Conservation (phyloP, 2,113 vertebrate species). For the Hippocampus guttulatus region DNA sequence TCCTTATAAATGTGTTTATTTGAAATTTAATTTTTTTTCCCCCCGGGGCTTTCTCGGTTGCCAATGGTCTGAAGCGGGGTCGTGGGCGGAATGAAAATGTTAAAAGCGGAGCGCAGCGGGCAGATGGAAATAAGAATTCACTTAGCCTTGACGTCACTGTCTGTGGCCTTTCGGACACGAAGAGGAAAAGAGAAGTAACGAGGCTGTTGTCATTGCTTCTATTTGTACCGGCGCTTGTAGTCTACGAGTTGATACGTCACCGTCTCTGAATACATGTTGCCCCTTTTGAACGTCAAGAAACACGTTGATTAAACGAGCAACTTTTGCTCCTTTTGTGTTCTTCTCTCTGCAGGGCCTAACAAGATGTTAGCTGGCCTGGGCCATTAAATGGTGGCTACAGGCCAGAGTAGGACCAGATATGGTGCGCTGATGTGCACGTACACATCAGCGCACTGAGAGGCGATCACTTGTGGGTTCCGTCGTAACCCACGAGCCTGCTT, state of each 20-base stretch:
- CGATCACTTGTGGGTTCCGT: conserved; percentile 55
- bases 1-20: conserved; percentile 61
- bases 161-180: conserved; percentile 58
- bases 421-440: conserved; percentile 57
- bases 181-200: conserved; percentile 59
- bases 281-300: conserved; percentile 51
- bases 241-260: conserved; percentile 22
- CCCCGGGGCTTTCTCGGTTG: conserved; percentile 33
- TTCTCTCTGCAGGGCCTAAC: conserved; percentile 88
- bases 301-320: conserved; percentile 82
- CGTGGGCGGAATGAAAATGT: conserved; percentile 52
- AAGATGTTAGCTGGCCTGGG: conserved; percentile 92
- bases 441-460: conserved; percentile 52
- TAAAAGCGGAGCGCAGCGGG: conserved; percentile 57
- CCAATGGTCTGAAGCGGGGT: conserved; percentile 65
- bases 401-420: conserved; percentile 80
- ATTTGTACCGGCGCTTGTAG: conserved; percentile 17
- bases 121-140: conserved; percentile 62
- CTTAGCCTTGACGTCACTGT: conserved; percentile 55
- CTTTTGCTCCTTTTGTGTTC: conserved; percentile 89
- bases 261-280: conserved; percentile 39
- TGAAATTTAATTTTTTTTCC: conserved; percentile 48
- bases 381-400: conserved; percentile 87
- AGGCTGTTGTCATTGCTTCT: conserved; percentile 32
- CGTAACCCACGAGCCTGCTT: conserved; percentile 48